Conservation (phyloP, 2,888 invertebrate genomes). For the Phengaris alcon region DNA sequence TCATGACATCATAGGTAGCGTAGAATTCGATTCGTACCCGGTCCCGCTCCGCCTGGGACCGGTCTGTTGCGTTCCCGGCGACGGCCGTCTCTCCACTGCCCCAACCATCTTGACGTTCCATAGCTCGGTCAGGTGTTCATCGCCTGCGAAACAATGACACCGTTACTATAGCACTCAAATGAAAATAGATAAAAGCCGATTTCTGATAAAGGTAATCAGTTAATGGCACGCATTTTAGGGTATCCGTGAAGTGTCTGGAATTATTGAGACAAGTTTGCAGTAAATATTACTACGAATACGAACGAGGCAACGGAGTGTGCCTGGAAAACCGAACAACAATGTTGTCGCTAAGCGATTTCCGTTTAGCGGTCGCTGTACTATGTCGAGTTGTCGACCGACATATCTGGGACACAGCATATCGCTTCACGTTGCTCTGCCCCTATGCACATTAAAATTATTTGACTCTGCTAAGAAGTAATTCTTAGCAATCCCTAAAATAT, state of each 20-base stretch:
- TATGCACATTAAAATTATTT: constrained; percentile 33
- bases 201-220: constrained; percentile 23
- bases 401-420: constrained; percentile 68
- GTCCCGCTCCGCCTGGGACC: constrained; percentile 80
- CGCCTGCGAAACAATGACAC: constrained; percentile 58
- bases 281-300: neutral
- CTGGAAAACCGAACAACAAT: constrained; percentile 64
- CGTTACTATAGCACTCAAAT: neutral
- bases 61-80: constrained; percentile 62
- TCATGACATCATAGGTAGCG: constrained; percentile 95
- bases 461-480: neutral
- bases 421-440: constrained; percentile 38
- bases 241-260: neutral
- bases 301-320: constrained; percentile 37
- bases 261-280: neutral
- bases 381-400: constrained; percentile 56
- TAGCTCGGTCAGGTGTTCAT: constrained; percentile 73
- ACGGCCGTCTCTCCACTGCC: constrained; percentile 57
- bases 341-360: constrained; percentile 75
- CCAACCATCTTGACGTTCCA: constrained; percentile 73
- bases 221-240: neutral
- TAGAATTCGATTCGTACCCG: constrained; percentile 89
- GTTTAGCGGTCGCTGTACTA: constrained; percentile 59
- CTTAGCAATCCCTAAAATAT: neutral
- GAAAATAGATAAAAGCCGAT: constrained; percentile 37